Evolutionary conservation across 2,797 vertebrate genomes (phyloP), one percentile per base, ranked within the genome.

Genomic region (Sebastes variabilis): DNA sequence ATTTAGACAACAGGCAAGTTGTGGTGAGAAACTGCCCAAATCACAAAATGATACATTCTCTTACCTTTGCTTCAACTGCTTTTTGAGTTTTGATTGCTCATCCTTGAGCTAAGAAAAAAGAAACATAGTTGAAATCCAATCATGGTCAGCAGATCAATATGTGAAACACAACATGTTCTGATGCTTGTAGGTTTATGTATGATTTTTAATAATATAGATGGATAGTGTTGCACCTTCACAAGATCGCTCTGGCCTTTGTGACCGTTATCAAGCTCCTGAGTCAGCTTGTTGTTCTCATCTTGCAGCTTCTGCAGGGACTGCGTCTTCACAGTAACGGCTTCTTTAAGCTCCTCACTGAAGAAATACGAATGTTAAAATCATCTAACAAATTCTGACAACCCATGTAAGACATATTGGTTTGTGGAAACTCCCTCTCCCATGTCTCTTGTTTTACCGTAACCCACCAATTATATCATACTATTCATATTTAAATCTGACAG

Each of bases 11-110:
- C 16, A 25, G 14, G 7, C 2, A 67, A 55, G 46, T 67, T 52
- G 3, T 64, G 13, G 13, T 75, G n/a, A 75, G 2, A 36, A 42
- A 61, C 8, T 9, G 46, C 18, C 8, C 5, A 1, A 67, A 71
- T 42, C 25, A 34, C 5, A 27, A 58, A 72, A 66, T 49, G 2
- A 16, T 20, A 2, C 5, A 46, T 69, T 58, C 3, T 56, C 96
- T 94, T 94, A 99, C 98, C 98, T 99, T 92, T 96, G 96, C 94
- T 98, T 98, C 93, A 99, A 92, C 92, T 98, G 97, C 88, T 96
- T 97, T 89, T 96, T 97, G 80, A 99, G 96, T 83, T 96, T 96
- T 27, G 96, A 96, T 87, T 96, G 93, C 85, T 99, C 97, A 70
- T 98, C 96, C 93, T 97, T 97, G 82, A 98, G 93, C 98, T 99